Evolutionary conservation across 2,797 vertebrate genomes (phyloP), one percentile per base, ranked within the genome.

Genomic region (Schizopygopsis malacanthus): DNA sequence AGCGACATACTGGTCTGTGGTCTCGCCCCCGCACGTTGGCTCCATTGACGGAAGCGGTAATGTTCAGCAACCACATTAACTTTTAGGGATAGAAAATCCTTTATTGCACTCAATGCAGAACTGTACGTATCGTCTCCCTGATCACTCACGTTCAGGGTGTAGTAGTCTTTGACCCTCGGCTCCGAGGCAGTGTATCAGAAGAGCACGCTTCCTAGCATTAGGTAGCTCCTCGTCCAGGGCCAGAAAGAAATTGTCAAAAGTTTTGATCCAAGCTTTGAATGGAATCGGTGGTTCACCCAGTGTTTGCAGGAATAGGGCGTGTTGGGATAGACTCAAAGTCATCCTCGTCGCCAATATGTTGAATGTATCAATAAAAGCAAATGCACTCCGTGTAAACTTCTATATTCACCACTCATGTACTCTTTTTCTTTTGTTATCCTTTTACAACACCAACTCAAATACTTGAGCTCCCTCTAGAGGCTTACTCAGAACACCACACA

Each of bases 11-110:
- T 78, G 18, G 12, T 56, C 76, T 9, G 13, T 25, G 22, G 37
- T 41, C 18, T 78, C 41, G 37, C 3, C 18, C n/a, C n/a, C n/a
- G 1, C 4, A 5, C 39, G 39, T 39, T 39, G 39, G 39, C 39
- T 39, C 39, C 39, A 5, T 45, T 72, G 22, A 10, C 20, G 0
- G 3, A 47, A 28, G 13, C 2, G n/a, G 13, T 65, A 28, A 25
- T n/a, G n/a, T 45, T 79, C 77, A 61, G n/a, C 37, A 43, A 79
- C 56, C 20, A 63, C 56, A 63, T 79, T 45, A 28, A 79, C 59
- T 79, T 43, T 79, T 9, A 56, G 77, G 0, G 41, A 20, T 15
- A 78, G 59, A n/a, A 78, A 56, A 6, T n/a, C 37, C 37, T 9
- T 6, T 1, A 78, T 41, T 41, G 54, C 52, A 39, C 50, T 77